Conservation (phyloP, 2,797 vertebrate genomes). For the Psittacula echo region DNA sequence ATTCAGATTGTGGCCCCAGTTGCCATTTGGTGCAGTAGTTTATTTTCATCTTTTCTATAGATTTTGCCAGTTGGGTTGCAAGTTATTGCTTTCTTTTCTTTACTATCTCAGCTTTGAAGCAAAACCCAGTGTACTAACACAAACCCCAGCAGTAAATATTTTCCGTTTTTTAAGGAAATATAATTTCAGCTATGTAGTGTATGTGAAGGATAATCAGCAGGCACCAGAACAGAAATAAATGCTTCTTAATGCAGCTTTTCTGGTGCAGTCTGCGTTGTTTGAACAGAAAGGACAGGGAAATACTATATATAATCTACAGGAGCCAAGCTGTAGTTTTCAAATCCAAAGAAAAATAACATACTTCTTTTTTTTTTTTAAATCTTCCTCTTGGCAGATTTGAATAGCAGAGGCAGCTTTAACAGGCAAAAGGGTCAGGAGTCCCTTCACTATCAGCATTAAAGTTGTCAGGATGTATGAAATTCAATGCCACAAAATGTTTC, state of each 20-base stretch:
- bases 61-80: neutral
- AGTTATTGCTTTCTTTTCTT: neutral
- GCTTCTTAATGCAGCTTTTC: neutral
- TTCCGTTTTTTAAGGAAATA: neutral
- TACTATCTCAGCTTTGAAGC: neutral
- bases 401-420: neutral
- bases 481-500: neutral
- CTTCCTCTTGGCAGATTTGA: neutral
- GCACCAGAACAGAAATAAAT: neutral
- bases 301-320: neutral
- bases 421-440: neutral
- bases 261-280: neutral
- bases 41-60: neutral
- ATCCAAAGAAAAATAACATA: neutral
- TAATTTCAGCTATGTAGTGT: neutral
- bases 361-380: neutral
- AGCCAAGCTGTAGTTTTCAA: neutral
- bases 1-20: neutral
- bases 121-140: neutral
- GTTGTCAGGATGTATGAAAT: neutral
- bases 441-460: neutral
- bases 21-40: neutral
- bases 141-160: neutral
- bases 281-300: neutral
- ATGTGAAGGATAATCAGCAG: neutral